Evolutionary conservation across 2,888 invertebrate species (phyloP).

Genomic region (Podotricha telesiphe): DNA sequence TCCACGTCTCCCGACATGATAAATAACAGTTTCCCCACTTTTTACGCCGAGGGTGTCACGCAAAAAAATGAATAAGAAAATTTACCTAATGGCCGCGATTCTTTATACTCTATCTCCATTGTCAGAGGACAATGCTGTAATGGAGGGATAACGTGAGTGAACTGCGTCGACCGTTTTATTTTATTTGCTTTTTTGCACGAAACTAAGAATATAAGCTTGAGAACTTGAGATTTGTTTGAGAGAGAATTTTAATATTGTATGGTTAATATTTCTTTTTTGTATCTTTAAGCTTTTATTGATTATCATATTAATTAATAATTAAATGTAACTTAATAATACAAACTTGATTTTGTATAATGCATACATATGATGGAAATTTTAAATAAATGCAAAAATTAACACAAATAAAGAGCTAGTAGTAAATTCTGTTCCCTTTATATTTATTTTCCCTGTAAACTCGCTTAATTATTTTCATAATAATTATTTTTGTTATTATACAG

Average conservation of each 20-base stretch:
- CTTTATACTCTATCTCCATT: slow-evolving; percentile 80
- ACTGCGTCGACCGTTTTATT: slow-evolving; percentile 62
- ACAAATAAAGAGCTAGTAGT: too few relatives aligned
- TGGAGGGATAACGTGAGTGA: slow-evolving; percentile 81
- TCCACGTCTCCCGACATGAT: slow-evolving; percentile 66
- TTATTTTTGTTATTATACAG: too few relatives aligned
- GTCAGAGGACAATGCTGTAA: slow-evolving; percentile 80
- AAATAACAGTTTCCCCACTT: slow-evolving; percentile 73
- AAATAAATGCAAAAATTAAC: too few relatives aligned
- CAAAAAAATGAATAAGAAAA: slow-evolving; percentile 83
- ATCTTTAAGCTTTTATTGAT: too few relatives aligned
- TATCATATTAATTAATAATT: too few relatives aligned
- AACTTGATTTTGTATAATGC: too few relatives aligned
- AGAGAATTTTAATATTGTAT: not conserved
- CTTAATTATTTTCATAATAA: too few relatives aligned
- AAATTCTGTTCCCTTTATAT: too few relatives aligned
- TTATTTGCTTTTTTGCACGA: slow-evolving; percentile 48
- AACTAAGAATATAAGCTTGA: not conserved
- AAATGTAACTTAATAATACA: too few relatives aligned
- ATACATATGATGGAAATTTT: too few relatives aligned
- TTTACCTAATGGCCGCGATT: slow-evolving; percentile 83
- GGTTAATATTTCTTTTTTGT: not conserved
- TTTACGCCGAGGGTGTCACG: slow-evolving; percentile 78
- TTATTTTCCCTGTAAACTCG: too few relatives aligned
- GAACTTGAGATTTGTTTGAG: slow-evolving; percentile 5